Conservation (phyloP, 2,888 invertebrate genomes). For the Dolichomitus sp. region DNA sequence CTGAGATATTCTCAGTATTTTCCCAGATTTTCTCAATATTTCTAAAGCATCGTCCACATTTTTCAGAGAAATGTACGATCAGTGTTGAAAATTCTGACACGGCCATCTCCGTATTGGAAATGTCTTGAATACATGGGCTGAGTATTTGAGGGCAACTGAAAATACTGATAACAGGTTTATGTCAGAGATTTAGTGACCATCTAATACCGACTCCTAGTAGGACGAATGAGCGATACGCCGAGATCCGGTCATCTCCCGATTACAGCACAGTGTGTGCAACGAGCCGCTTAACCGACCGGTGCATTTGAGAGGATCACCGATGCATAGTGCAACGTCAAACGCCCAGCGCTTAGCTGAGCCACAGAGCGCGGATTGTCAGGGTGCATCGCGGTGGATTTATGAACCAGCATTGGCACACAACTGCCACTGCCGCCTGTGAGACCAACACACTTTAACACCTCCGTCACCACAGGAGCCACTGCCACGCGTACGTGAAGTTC, state of each 20-base stretch:
- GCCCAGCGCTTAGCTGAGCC: conserved; percentile 2
- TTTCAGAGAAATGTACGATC: too few species aligned
- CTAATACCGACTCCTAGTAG: background rate
- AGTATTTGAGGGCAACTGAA: background rate
- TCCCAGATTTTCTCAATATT: too few species aligned
- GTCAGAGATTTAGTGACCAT: background rate
- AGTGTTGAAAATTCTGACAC: too few species aligned
- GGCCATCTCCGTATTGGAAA: too few species aligned
- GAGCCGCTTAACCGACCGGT: conserved; percentile 46
- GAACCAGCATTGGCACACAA: conserved; percentile 25
- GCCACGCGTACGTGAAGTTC: background rate
- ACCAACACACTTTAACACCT: conserved; percentile 26
- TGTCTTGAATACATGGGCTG: too few species aligned
- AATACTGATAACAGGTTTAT: conserved; percentile 11
- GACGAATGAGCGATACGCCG: conserved; percentile 12
- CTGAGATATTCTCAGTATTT: too few species aligned
- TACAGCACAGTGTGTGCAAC: conserved; percentile 47
- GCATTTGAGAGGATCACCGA: conserved; percentile 69
- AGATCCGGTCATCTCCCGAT: conserved; percentile 40
- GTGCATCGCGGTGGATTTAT: conserved; percentile 54
- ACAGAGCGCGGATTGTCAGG: conserved; percentile 58
- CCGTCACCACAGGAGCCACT: conserved; percentile 1
- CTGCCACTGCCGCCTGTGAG: background rate
- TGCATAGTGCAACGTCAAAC: conserved; percentile 53
- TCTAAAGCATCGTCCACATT: too few species aligned